phyloP scores from a whole-genome alignment of 2,113 vertebrate genomes.

The Phalacrocorax brasilianus region DNA sequence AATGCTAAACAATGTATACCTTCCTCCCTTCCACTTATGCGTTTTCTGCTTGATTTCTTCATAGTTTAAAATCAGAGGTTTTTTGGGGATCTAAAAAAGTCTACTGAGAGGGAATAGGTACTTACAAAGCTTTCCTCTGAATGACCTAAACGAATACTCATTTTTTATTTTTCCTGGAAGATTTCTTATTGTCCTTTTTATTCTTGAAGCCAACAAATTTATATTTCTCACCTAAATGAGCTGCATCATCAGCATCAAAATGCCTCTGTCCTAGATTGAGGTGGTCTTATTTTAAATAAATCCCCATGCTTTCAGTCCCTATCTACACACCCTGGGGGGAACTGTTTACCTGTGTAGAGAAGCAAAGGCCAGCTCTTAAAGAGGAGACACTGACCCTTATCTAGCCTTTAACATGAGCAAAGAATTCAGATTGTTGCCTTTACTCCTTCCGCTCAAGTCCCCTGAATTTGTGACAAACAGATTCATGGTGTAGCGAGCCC shows the following conservation, averaged over 20 bases:
- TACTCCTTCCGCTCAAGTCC: neutral
- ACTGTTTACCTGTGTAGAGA: slow-evolving; percentile 33
- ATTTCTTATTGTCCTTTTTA: neutral
- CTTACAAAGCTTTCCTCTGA: neutral
- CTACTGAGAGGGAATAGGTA: neutral
- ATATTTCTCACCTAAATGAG: neutral
- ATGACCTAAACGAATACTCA: neutral
- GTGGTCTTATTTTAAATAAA: neutral
- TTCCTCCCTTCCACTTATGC: neutral
- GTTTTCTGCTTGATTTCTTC: neutral
- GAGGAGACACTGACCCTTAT: slow-evolving; percentile 3
- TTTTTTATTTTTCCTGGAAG: neutral
- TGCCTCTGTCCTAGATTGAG: neutral
- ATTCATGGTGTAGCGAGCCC: neutral
- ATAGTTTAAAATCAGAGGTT: neutral
- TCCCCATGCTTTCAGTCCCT: neutral
- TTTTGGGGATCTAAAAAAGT: neutral
- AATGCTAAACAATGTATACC: neutral
- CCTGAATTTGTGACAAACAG: slow-evolving; percentile 10
- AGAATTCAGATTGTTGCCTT: neutral
- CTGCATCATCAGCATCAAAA: neutral
- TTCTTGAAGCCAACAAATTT: neutral
- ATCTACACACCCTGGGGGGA: neutral
- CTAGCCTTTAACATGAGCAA: neutral
- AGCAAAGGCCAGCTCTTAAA: slow-evolving; percentile 15